A percentile compares a stretch with the other conserved stretches of the same genome.
phyloP scores from a whole-genome alignment of 1,140 invertebrate genomes.

The Halictus rubicundus region DNA sequence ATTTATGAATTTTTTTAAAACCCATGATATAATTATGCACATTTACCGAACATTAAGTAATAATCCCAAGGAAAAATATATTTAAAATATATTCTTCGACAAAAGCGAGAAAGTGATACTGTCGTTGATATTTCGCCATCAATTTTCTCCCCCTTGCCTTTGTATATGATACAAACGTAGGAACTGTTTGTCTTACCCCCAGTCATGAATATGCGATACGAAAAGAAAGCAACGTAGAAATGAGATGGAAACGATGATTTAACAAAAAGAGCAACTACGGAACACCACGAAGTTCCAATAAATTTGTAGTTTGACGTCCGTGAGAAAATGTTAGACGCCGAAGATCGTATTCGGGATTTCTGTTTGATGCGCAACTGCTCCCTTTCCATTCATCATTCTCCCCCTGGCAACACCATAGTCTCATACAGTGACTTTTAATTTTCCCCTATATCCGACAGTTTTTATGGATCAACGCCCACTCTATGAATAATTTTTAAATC shows the following conservation, averaged over 20 bases:
- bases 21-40: no score
- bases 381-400: conserved; percentile 3
- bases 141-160: neutral
- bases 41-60: no score
- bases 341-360: neutral
- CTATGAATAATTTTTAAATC: conserved; percentile 1
- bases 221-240: neutral
- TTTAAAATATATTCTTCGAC: no score
- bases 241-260: neutral
- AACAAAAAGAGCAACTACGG: neutral
- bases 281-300: neutral
- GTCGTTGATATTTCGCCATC: neutral
- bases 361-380: neutral
- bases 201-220: neutral
- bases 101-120: no score
- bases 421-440: neutral
- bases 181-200: neutral
- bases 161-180: neutral
- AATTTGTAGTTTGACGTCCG: neutral
- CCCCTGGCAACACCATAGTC: neutral
- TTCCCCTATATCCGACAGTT: neutral
- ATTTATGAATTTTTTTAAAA: no score
- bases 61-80: no score
- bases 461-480: neutral
- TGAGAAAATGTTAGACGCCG: neutral